Percentiles rank a stretch among this genome's conserved stretches.
These are phyloP conservation scores for Anas acuta DNA, from an alignment of 2,797 vertebrate genomes.

Conservation along the genomic window DNA sequence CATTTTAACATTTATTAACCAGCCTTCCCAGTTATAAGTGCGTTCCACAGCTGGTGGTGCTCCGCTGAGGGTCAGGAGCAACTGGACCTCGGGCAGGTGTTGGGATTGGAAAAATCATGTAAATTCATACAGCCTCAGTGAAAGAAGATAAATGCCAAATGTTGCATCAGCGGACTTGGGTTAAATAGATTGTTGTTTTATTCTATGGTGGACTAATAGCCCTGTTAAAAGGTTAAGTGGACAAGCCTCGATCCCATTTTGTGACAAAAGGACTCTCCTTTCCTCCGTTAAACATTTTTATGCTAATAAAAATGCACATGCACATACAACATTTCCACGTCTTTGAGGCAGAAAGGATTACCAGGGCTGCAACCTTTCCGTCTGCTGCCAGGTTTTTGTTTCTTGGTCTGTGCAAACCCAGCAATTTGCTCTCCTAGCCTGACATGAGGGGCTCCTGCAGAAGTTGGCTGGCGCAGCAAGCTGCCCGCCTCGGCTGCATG, in stretches of 20 bases:
- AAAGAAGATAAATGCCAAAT: background rate
- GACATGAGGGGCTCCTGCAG: accelerated
- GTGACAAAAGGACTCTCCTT: background rate
- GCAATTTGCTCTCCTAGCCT: background rate
- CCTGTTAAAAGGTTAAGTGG: background rate
- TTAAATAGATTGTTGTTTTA: background rate
- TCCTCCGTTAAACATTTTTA: background rate
- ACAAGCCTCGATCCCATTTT: background rate
- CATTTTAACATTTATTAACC: background rate
- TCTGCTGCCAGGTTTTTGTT: background rate
- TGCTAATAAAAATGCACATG: background rate
- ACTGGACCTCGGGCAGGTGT: background rate
- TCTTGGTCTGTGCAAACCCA: background rate
- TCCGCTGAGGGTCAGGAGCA: background rate
- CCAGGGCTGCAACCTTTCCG: background rate
- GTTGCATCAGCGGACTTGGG: background rate
- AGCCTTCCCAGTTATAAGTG: background rate
- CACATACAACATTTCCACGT: background rate
- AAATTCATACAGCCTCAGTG: background rate
- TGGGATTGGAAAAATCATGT: background rate
- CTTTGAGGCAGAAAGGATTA: background rate
- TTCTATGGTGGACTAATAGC: background rate
- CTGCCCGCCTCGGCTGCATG: accelerated
- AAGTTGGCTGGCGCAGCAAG: accelerated
- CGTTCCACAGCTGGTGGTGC: background rate